These are phyloP conservation scores for Leptothorax acervorum DNA, from an alignment of 2,888 invertebrate genomes.

Conservation along the genomic window DNA sequence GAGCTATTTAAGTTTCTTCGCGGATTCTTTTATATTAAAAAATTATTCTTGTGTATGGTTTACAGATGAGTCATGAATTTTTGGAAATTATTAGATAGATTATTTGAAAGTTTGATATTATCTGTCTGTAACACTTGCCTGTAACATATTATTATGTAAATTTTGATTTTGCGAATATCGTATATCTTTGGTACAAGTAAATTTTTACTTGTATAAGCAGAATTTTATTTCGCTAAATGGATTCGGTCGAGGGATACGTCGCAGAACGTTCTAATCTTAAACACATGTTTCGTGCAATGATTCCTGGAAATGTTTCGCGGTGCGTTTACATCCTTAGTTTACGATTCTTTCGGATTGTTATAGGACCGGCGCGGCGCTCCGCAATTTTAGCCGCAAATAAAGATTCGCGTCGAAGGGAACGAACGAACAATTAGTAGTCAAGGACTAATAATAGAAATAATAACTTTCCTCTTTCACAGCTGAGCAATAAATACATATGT, in stretches of 20 bases:
- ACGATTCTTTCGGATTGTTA: constrained; percentile 72
- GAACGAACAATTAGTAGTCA: not conserved
- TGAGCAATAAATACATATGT: not conserved
- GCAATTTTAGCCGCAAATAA: constrained; percentile 59
- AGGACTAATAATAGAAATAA: constrained; percentile 14
- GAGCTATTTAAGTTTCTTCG: not conserved
- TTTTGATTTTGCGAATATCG: not conserved
- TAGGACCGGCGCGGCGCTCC: constrained; percentile 53
- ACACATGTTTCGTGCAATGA: constrained; percentile 70
- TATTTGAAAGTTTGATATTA: not conserved
- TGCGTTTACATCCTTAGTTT: constrained; percentile 66
- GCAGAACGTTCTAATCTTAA: constrained; percentile 72
- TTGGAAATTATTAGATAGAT: not conserved
- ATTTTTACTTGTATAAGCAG: not conserved
- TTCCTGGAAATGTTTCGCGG: constrained; percentile 72
- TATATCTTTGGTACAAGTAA: not conserved
- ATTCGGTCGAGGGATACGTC: constrained; percentile 14
- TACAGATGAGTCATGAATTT: not conserved
- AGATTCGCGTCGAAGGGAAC: constrained; percentile 16
- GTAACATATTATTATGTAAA: not conserved
- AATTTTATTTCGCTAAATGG: constrained; percentile 19
- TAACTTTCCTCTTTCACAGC: not conserved
- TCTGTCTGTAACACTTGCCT: not conserved
- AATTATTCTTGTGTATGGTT: not conserved
- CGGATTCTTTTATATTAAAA: not conserved